Base-by-base conservation (phyloP, 2,888 invertebrate species). In the Ephialtes manifestator region DNA sequence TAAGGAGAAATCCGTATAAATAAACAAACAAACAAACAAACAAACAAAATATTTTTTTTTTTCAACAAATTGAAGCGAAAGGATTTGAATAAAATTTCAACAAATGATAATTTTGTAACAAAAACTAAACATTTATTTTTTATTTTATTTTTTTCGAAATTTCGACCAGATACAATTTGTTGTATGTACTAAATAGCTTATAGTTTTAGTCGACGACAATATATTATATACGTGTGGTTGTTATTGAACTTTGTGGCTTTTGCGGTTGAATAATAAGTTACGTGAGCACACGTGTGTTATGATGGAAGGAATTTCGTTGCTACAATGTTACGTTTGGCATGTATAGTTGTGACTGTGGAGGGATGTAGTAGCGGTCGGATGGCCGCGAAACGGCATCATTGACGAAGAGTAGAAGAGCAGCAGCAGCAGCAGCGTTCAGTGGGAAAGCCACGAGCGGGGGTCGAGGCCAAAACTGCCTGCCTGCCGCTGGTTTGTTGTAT, bases 391-490 rank as follows among this genome's bases (percentile, higher is more conserved):
- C 35, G 63, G 4, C 60, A 58, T 74, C 60, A 74, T 74, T 74
- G 74, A 74, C 74, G 74, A 18, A 51, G 51, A 51, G 58, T n/a
- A 18, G 18, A 1, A n/a, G n/a, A n/a, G n/a, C n/a, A n/a, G n/a
- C n/a, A n/a, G n/a, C n/a, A n/a, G n/a, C n/a, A n/a, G n/a, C n/a
- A n/a, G 55, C 28, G 58, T n/a, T 5, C 46, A 60, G 60, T 60
- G 74, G 60, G 74, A 74, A 74, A 74, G 55, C 46, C 46, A 46
- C 55, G 20, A 55, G 15, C 75, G 35, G 75, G 75, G 75, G 31
- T 75, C 75, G 75, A 75, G 75, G 75, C 63, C 75, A 63, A 67
- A 39, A 67, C n/a, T 63, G n/a, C n/a, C n/a, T n/a, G n/a, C n/a
- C n/a, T n/a, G 58, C 60, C 10, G n/a, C 35, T 63, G 43, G 39